Percentiles rank a stretch among this genome's conserved stretches.
Evolutionary conservation across 2,797 vertebrate genomes (phyloP).

Genomic region (Macroramphosus scolopax): DNA sequence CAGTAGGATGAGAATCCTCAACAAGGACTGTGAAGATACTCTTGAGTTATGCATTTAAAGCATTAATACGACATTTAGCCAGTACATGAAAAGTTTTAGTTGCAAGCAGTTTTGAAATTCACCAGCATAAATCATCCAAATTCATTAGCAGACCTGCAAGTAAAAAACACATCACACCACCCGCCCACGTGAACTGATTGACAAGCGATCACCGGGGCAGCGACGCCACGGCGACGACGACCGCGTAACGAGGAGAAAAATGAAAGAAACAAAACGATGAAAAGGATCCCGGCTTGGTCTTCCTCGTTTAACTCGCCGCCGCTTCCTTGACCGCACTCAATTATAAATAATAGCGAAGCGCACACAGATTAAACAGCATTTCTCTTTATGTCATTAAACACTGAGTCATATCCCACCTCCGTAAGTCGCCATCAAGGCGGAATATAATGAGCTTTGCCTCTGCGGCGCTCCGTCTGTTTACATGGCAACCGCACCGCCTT

Average conservation of each 20-base stretch:
- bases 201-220: constrained; percentile 40
- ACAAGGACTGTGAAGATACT: no score
- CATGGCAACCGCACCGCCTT: constrained; percentile 68
- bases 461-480: constrained; percentile 64
- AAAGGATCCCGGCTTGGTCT: no score
- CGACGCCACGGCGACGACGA: constrained; percentile 34
- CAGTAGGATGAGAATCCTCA: no score
- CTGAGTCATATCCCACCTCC: constrained; percentile 42
- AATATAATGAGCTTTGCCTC: constrained; percentile 60
- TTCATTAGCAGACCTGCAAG: constrained; percentile 14
- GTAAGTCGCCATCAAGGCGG: constrained; percentile 45
- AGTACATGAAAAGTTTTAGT: no score
- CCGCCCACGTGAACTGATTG: constrained; percentile 64
- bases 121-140: constrained; percentile 11
- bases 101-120: no score
- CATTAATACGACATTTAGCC: no score
- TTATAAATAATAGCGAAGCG: neutral
- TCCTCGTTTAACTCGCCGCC: no score
- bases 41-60: no score
- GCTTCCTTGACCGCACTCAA: no score
- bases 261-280: no score
- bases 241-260: no score
- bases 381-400: constrained; percentile 46
- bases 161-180: constrained; percentile 24
- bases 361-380: constrained; percentile 35